phyloP scores from a whole-genome alignment of 2,113 vertebrate genomes.

The Calypte anna region DNA sequence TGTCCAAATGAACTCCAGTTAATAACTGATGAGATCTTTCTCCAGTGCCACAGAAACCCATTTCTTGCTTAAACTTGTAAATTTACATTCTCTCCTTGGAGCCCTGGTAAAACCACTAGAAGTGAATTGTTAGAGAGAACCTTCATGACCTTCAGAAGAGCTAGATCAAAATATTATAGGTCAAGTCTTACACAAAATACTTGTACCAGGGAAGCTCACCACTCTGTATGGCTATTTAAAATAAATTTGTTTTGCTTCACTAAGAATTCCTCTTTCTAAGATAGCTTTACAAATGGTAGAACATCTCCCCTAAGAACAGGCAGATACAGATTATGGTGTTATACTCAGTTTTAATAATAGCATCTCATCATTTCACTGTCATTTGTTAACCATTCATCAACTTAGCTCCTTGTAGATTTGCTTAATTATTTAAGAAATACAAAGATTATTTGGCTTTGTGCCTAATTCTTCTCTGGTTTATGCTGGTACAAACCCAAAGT shows the following conservation, averaged over 20 bases:
- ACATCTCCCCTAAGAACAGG: neutral
- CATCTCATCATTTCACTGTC: neutral
- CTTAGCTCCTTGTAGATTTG: neutral
- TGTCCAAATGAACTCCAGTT: neutral
- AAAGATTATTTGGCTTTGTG: constrained; percentile 10
- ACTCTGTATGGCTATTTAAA: neutral
- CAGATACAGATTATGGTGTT: neutral
- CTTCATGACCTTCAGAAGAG: neutral
- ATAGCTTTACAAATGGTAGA: neutral
- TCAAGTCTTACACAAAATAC: neutral
- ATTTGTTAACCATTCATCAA: constrained; percentile 8
- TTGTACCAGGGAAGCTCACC: neutral
- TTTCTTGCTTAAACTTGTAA: neutral
- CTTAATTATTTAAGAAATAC: constrained; percentile 36
- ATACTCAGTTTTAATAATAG: neutral
- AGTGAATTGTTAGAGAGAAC: neutral
- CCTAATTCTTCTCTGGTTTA: neutral
- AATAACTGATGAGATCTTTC: neutral
- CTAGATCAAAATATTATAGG: neutral
- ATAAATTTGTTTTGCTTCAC: neutral
- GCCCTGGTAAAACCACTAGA: neutral
- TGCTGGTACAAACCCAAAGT: constrained; percentile 27
- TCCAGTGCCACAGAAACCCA: neutral
- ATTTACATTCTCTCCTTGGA: neutral
- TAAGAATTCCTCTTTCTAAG: neutral